Evolutionary conservation across 1,140 invertebrate genomes (phyloP).

Genomic region (Schlechtendalia chinensis): DNA sequence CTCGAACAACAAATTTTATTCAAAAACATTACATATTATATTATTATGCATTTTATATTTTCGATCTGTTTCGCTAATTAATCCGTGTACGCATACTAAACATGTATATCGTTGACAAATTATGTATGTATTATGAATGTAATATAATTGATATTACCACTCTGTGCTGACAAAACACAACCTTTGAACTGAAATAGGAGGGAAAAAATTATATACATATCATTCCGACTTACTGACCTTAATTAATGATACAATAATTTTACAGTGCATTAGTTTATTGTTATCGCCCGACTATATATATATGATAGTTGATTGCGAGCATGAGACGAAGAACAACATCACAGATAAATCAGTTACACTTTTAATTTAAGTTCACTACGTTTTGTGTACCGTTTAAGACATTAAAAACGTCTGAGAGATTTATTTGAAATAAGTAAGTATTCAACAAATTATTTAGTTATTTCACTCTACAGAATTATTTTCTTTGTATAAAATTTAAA

Average conservation of each 20-base stretch:
- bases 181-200: constrained; percentile 5
- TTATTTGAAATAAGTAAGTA: no score
- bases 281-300: neutral
- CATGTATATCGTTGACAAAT: neutral
- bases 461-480: no score
- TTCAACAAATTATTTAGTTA: no score
- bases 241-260: constrained; percentile 33
- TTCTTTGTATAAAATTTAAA: no score
- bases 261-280: constrained; percentile 13
- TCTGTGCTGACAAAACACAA: constrained; percentile 13
- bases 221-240: constrained; percentile 11
- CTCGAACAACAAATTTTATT: neutral
- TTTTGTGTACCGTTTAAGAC: no score
- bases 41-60: neutral
- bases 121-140: constrained; percentile 1
- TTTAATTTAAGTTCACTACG: no score
- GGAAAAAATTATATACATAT: constrained; percentile 11
- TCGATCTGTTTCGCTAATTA: no score
- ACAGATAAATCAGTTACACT: neutral
- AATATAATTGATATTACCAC: constrained; percentile 8
- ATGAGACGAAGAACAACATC: neutral
- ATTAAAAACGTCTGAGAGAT: no score
- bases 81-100: neutral
- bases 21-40: neutral
- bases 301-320: neutral